A percentile compares a stretch with the other conserved stretches of the same genome.
Evolutionary conservation across 2,797 vertebrate genomes (phyloP).

Genomic region (Hephaestus fuliginosus): DNA sequence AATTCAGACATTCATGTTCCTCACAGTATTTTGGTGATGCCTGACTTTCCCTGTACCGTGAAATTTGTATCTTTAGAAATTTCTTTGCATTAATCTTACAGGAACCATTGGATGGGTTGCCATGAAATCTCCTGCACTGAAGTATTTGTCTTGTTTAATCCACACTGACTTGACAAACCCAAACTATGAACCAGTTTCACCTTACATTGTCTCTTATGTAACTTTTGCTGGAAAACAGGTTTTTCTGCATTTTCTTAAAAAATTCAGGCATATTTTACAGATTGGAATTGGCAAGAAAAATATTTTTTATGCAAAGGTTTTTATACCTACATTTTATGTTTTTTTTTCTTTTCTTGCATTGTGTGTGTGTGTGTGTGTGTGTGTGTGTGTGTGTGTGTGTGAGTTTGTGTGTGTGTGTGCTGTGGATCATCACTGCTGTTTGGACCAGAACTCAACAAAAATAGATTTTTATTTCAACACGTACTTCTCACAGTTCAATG

Average conservation of each 20-base stretch:
- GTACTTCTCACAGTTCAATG: background rate
- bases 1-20: no score
- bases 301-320: background rate
- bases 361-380: no score
- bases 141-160: background rate
- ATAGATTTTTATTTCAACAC: background rate
- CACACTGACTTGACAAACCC: background rate
- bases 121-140: background rate
- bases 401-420: background rate
- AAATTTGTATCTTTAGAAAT: no score
- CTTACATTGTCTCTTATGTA: background rate
- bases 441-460: background rate
- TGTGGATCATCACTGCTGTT: background rate
- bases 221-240: background rate
- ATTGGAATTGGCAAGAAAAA: background rate
- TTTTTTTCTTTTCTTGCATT: background rate
- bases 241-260: background rate
- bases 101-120: background rate
- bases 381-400: no score
- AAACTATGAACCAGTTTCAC: background rate
- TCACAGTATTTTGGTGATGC: no score
- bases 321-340: background rate
- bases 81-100: background rate
- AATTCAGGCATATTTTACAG: background rate
- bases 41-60: no score